phyloP scores from a whole-genome alignment of 2,113 vertebrate species.

The Nansenia antarctica region DNA sequence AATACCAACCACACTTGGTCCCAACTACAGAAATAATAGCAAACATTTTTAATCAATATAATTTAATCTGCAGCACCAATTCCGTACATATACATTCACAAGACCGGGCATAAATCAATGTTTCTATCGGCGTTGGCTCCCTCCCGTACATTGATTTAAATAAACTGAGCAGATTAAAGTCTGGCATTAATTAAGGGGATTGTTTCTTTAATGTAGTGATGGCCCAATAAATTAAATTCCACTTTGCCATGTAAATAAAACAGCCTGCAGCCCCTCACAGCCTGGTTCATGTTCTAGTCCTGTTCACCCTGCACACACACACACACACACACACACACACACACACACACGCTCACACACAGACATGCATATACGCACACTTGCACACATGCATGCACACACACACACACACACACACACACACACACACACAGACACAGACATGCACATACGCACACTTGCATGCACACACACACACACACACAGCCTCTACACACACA shows the following conservation, averaged over 20 bases:
- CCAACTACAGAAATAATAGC: constrained; percentile 13
- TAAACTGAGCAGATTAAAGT: constrained; percentile 46
- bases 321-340: neutral
- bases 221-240: constrained; percentile 43
- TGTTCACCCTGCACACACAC: neutral
- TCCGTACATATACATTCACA: constrained; percentile 47
- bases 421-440: too few relatives aligned
- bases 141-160: constrained; percentile 52
- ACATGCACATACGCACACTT: neutral
- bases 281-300: too few relatives aligned
- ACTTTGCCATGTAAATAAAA: constrained; percentile 32
- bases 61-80: constrained; percentile 41
- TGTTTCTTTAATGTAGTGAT: constrained; percentile 48
- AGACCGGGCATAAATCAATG: constrained; percentile 46
- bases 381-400: too few relatives aligned
- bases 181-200: constrained; percentile 52
- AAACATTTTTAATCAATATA: constrained; percentile 48
- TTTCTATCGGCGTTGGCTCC: constrained; percentile 43
- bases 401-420: neutral
- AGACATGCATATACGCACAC: too few relatives aligned
- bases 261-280: constrained; percentile 16
- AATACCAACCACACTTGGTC: constrained; percentile 17
- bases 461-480: too few relatives aligned
- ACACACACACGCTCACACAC: too few relatives aligned
- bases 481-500: too few relatives aligned